Percentiles rank a stretch among this genome's conserved stretches.
These are phyloP conservation scores for Nemurella pictetii DNA, from an alignment of 2,888 invertebrate species.

Conservation along the genomic window DNA sequence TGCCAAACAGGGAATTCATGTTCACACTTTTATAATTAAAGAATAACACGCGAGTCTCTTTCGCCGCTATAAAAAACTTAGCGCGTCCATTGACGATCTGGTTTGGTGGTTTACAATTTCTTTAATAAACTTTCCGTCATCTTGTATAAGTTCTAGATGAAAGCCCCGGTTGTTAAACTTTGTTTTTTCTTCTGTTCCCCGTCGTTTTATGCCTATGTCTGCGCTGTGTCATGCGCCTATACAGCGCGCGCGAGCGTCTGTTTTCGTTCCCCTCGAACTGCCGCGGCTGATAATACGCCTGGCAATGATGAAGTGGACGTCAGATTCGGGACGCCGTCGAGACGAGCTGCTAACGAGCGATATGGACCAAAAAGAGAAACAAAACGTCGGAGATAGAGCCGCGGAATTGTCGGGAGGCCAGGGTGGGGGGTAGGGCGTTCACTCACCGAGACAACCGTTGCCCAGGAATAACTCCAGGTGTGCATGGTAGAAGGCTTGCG, in stretches of 20 bases:
- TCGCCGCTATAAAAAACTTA: neutral
- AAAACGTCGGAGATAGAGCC: neutral
- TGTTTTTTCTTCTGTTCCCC: neutral
- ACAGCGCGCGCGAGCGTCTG: neutral
- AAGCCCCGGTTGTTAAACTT: neutral
- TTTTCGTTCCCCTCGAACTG: neutral
- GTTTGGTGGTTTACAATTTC: neutral
- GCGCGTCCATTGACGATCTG: neutral
- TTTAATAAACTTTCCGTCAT: neutral
- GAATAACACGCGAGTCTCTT: neutral
- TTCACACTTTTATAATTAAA: neutral
- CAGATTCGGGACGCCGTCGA: neutral
- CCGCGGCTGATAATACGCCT: neutral
- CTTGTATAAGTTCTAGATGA: neutral
- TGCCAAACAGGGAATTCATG: neutral
- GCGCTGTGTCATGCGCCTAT: neutral
- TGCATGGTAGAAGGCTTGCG: slow-evolving; percentile 69
- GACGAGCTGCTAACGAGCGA: neutral
- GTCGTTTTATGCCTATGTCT: neutral
- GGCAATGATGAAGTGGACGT: neutral
- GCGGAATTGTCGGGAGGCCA: neutral
- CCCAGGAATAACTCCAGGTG: slow-evolving; percentile 72
- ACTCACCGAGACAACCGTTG: slow-evolving; percentile 67
- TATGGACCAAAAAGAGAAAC: neutral
- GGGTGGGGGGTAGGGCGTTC: no score